Base-by-base conservation (phyloP, 1,140 invertebrate genomes). In the Apocrypta bakeri region DNA sequence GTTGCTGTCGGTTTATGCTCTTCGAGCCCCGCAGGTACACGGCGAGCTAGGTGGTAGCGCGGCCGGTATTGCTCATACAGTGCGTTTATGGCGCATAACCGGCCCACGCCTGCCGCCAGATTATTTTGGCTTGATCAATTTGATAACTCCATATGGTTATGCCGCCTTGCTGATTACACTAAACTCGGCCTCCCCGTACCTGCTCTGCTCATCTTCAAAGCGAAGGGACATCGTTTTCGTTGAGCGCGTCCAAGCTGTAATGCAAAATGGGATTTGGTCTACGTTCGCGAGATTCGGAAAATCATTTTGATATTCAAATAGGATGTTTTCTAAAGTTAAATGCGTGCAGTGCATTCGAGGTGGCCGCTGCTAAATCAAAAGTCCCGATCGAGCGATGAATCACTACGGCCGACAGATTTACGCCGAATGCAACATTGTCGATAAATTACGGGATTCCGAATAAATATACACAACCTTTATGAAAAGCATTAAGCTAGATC, bases 41-140 rank as follows among this genome's bases (percentile, higher is more conserved):
- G 83, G 79, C 83, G 73, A 86, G 82, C 82, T 89, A 86, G 88
- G 87, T 89, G 88, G 87, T 89, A 87, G 88, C 88, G 85, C 87
- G 85, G 21, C 21, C 87, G 88, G 88, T 90, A 90, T 90, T 90
- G 88, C 90, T 91, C 89, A 84, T 92, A 90, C 86, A 80, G 87
- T 88, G 90, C 91, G 89, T 92, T 92, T 92, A 92, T 92, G 90
- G 90, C 87, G 87, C 90, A 92, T 92, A 92, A 91, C 90, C 88
- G 89, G 87, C 84, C 84, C 75, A 61, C 21, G 29, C 74, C 33
- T 11, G 63, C 89, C 88, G 88, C 88, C 88, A 91, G 90, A 92
- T 92, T 92, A 92, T 92, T 92, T 92, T 89, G 87, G 89, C 90
- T 90, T 92, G 91, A 92, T 92, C 91, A 92, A 91, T 92, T 92